These are phyloP conservation scores for Axinella damicornis DNA, from an alignment of 37 sponge, comb jelly and placozoan genomes.

Conservation along the genomic window DNA sequence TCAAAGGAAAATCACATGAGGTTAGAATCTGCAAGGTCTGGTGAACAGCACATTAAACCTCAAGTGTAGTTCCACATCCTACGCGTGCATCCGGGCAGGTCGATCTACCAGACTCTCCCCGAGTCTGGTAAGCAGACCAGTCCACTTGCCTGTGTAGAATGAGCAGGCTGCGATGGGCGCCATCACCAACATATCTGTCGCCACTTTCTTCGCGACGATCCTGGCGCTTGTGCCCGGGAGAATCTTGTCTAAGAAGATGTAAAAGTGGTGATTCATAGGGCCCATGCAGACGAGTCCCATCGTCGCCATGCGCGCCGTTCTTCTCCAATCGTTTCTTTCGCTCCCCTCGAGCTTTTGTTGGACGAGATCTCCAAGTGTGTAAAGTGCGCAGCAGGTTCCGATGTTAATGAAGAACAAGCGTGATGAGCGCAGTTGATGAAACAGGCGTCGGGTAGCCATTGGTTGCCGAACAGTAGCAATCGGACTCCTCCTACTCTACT, in stretches of 20 bases:
- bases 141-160: slow-evolving; percentile 74
- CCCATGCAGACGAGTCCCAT: slow-evolving; percentile 60
- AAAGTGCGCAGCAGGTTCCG: slow-evolving; percentile 39
- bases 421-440: no score
- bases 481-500: no score
- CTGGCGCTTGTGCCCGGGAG: slow-evolving; percentile 30
- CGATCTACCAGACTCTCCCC: no score
- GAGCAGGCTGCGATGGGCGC: slow-evolving; percentile 57
- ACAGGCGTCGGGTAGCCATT: no score
- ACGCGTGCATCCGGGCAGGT: neutral
- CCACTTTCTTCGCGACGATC: slow-evolving; percentile 70
- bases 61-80: no score
- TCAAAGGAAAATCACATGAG: no score
- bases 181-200: slow-evolving; percentile 66
- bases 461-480: no score
- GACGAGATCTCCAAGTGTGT: slow-evolving; percentile 65
- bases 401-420: slow-evolving; percentile 73
- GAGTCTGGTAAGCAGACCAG: no score
- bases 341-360: slow-evolving; percentile 69
- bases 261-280: slow-evolving; percentile 79
- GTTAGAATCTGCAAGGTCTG: no score
- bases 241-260: slow-evolving; percentile 46
- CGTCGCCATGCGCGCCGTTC: slow-evolving; percentile 65
- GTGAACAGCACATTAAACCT: no score
- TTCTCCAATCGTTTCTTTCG: slow-evolving; percentile 57